Evolutionary conservation across 2,888 invertebrate genomes (phyloP), one percentile per base, ranked within the genome.

Genomic region (Netelia fuscicornis): DNA sequence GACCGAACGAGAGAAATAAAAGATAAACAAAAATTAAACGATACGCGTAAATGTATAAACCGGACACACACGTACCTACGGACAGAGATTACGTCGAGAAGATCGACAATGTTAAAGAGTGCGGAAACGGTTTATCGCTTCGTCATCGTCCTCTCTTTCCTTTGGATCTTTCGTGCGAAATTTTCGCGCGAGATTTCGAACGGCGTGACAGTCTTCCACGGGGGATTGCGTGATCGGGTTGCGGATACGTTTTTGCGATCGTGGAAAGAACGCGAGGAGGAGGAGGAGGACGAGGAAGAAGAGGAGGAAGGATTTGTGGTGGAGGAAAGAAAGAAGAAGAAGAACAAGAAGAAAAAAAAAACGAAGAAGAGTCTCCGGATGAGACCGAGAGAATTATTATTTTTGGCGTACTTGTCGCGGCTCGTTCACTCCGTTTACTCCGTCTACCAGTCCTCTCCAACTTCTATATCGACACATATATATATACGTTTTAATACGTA

Each of bases 381-480:
- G 85, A 80, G 79, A 82, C 68, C 62, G 78, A 78, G 83, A 67
- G 75, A 81, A 85, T 83, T 80, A 85, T 85, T 85, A 82, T 85
- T 85, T 85, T 85, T 82, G 85, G 81, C 78, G 81, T 79, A 75
- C 65, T 75, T 75, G 74, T 81, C 78, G 78, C 44, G 81, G 70
- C 85, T 81, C 75, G 68, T 78, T 79, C 20, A 20, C 17, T 58
- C 58, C 13, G 58, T 20, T 68, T 68, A 81, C 67, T 68, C 62
- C 65, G 71, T 77, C 84, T 60, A 80, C 56, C 79, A 17, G 77
- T n/a, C 77, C 78, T 68, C 64, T 62, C 20, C 70, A 81, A 70
- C 42, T 13, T 60, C 72, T 52, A 10, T 42, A 54, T 42, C 25
- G 42, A 62, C 56, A 77, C 13, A 75, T 25, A 76, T 30, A 20